These are phyloP conservation scores for Peromyscus californicus DNA, from an alignment of 2,113 vertebrate species.

Conservation along the genomic window DNA sequence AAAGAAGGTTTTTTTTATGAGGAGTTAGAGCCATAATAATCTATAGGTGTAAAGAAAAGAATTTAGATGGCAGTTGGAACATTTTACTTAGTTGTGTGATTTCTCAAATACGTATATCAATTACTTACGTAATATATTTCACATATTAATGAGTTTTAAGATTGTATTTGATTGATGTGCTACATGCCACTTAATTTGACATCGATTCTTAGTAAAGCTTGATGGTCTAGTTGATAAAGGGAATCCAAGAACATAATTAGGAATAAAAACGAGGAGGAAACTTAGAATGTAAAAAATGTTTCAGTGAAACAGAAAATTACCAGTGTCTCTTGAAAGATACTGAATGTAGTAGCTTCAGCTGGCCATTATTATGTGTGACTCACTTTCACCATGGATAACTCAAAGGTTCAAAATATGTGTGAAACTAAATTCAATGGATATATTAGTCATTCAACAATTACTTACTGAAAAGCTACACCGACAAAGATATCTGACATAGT, in stretches of 20 bases:
- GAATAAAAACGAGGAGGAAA: background rate
- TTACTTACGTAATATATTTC: background rate
- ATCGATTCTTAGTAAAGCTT: background rate
- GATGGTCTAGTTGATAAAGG: background rate
- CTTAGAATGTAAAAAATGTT: background rate
- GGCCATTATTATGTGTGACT: background rate
- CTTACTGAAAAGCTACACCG: background rate
- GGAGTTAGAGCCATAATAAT: background rate
- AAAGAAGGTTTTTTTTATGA: background rate
- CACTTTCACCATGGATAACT: background rate
- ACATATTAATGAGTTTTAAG: background rate
- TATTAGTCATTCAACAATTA: background rate
- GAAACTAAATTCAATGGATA: background rate
- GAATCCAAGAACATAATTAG: background rate
- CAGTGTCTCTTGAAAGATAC: background rate
- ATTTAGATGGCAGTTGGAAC: background rate
- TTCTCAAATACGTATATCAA: background rate
- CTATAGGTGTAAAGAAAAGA: background rate
- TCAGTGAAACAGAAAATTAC: background rate
- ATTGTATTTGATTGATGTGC: background rate
- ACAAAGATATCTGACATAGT: background rate
- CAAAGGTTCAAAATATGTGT: background rate
- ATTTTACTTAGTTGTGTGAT: background rate
- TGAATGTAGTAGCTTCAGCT: background rate
- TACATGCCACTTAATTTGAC: background rate